Conservation (phyloP, 1,140 invertebrate species). For the Drosophila kohkoa region DNA sequence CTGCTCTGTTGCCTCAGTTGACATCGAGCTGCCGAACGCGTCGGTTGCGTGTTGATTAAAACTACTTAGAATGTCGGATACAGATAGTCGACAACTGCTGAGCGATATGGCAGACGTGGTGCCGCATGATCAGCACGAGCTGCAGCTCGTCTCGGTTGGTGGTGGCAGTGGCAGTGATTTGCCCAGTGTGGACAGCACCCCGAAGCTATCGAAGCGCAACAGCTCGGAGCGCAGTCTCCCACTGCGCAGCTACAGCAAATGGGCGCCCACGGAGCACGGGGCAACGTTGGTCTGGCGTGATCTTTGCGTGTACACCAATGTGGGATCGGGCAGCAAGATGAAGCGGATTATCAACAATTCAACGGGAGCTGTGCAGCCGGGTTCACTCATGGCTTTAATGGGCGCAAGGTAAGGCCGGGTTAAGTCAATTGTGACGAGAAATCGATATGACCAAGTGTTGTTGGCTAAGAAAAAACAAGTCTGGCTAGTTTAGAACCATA, state of each 20-base stretch:
- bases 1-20: conserved; percentile 36
- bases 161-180: conserved; percentile 40
- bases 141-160: conserved; percentile 48
- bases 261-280: conserved; percentile 86
- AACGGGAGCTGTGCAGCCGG: conserved; percentile 91
- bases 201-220: conserved; percentile 72
- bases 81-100: conserved; percentile 49
- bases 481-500: conserved; percentile 5
- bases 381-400: conserved; percentile 94
- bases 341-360: conserved; percentile 90
- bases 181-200: conserved; percentile 65
- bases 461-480: conserved; percentile 18
- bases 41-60: conserved; percentile 24
- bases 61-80: conserved; percentile 57
- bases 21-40: conserved; percentile 54
- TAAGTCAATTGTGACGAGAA: conserved; percentile 12
- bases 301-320: conserved; percentile 88
- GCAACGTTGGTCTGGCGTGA: conserved; percentile 91
- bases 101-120: conserved; percentile 22
- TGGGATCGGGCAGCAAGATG: conserved; percentile 82
- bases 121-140: conserved; percentile 60
- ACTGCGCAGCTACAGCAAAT: conserved; percentile 85
- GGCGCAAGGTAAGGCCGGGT: conserved; percentile 90
- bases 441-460: conserved; percentile 46
- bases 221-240: conserved; percentile 79